Conservation (phyloP, 2,113 vertebrate species). For the Lagopus leucura region DNA sequence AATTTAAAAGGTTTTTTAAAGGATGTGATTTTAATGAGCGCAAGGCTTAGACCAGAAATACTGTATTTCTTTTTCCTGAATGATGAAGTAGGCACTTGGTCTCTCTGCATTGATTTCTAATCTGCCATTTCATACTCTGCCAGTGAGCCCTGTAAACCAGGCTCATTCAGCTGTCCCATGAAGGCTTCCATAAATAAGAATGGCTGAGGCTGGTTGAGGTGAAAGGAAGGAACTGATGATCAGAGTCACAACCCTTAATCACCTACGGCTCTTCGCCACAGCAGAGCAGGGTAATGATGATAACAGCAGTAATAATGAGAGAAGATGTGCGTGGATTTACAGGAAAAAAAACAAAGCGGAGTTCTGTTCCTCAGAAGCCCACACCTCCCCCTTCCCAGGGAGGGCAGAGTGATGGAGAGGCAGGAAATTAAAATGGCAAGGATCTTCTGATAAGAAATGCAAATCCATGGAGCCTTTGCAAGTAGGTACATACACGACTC, state of each 20-base stretch:
- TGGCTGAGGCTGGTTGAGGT: neutral
- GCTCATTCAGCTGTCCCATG: neutral
- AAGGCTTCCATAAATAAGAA: constrained; percentile 18
- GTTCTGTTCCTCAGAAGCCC: fast-evolving
- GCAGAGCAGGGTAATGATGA: neutral
- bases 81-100: constrained; percentile 64
- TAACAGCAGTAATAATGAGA: neutral
- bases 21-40: constrained; percentile 58
- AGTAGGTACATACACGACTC: neutral
- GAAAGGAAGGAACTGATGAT: neutral
- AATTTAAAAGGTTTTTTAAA: constrained; percentile 51
- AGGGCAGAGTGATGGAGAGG: neutral
- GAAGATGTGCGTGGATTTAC: neutral
- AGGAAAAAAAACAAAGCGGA: neutral
- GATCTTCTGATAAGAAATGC: neutral
- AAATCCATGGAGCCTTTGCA: neutral
- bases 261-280: neutral
- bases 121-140: constrained; percentile 37
- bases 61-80: constrained; percentile 54
- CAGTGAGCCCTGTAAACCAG: constrained; percentile 51
- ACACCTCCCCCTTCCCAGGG: neutral
- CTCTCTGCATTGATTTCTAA: constrained; percentile 63
- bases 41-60: constrained; percentile 40
- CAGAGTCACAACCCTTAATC: neutral
- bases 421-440: neutral